Base-by-base conservation (phyloP, 2,888 invertebrate species). In the Hemithea aestivaria region DNA sequence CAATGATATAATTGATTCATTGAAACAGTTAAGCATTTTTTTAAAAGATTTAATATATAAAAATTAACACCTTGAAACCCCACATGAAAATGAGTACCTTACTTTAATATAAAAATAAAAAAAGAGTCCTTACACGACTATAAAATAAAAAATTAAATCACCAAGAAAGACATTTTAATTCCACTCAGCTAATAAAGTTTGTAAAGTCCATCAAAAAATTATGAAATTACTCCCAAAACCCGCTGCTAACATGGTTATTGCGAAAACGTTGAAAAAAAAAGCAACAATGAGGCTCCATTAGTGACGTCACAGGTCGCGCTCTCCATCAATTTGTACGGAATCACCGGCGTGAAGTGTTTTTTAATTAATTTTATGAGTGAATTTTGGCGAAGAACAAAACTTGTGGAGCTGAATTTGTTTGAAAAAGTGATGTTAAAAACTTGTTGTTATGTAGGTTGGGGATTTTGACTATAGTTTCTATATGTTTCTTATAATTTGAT, bases 351-450 rank as follows among this genome's bases (percentile, higher is more conserved):
- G 83, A 83, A 84, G 85, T 82, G 84, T 83, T 84, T 85, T 83
- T 85, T 84, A 84, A 85, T 85, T 84, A 84, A 83, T 84, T 82
- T 85, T 81, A 81, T 84, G 82, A 79, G 74, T 76, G 79, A 80
- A 71, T 79, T 68, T 71, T 72, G 67, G 59, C 47, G 59, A 39
- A 20, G 66, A 44, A 71, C 66, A 60, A 7, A 30, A 29, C 39
- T 27, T 21, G 30, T 68, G 56, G 76, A 78, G 73, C 24, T 2
- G 41, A 2, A 25, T 10, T 26, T 7, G 20, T 7, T 6, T 23
- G 5, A 5, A 4, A 16, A 16, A 16, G 5, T 16, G 16, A 23
- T n/a, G 30, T n/a, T 7, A 21, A 24, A 20, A 22, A 16, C 28
- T n/a, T n/a, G n/a, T n/a, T n/a, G n/a, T n/a, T n/a, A n/a, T n/a